Conservation (phyloP, 2,113 vertebrate species). For the Microcebus griseorufus region DNA sequence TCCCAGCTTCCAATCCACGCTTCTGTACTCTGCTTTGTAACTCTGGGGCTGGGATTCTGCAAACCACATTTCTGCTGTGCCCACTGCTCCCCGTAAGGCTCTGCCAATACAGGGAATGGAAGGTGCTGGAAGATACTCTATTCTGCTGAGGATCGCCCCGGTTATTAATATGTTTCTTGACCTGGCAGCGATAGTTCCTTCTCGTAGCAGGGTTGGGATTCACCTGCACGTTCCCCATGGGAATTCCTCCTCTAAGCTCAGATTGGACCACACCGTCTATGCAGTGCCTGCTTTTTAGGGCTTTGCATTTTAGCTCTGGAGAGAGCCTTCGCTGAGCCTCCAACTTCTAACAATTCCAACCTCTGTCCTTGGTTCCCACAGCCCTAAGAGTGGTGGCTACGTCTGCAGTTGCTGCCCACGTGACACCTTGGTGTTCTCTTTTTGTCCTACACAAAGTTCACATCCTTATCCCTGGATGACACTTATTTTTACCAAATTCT, state of each 20-base stretch:
- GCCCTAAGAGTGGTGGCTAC: not conserved
- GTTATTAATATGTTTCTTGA: not conserved
- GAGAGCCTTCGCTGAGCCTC: not conserved
- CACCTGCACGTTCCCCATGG: fast-evolving
- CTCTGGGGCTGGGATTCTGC: not conserved
- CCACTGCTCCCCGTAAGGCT: not conserved
- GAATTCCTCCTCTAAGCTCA: not conserved
- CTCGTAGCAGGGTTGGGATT: not conserved
- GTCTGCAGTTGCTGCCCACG: not conserved
- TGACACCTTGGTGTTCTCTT: not conserved
- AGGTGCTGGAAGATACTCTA: not conserved
- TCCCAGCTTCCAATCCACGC: not conserved
- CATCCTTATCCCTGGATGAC: not conserved
- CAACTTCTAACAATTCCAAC: not conserved
- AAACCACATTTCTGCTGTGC: not conserved
- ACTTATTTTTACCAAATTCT: not conserved
- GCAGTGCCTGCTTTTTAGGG: not conserved
- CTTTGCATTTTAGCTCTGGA: not conserved
- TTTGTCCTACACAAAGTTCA: not conserved
- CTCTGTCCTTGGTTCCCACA: not conserved
- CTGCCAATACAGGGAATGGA: not conserved
- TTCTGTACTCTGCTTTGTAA: not conserved
- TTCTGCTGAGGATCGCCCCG: not conserved
- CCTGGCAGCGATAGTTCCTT: not conserved
- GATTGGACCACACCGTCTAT: not conserved